Conservation (phyloP, 2,888 invertebrate species). For the Lumbricus terrestris region DNA sequence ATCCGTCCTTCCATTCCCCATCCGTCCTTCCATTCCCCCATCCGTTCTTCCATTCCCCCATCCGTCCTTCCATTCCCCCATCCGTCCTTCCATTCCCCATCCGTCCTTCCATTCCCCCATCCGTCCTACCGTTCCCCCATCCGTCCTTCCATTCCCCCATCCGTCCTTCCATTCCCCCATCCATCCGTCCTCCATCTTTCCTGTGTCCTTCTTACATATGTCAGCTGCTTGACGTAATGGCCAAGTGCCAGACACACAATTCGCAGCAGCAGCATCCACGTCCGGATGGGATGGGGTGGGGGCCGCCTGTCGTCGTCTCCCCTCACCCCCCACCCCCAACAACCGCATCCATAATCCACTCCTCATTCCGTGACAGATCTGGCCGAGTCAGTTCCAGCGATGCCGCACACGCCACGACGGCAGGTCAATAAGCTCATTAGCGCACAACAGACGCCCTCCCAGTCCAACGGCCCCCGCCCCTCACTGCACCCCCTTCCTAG, state of each 20-base stretch:
- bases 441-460: background rate
- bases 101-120: too few relatives aligned
- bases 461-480: background rate
- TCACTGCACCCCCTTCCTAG: background rate
- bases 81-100: background rate
- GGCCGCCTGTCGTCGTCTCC: background rate
- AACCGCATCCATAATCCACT: conserved; percentile 13
- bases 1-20: background rate
- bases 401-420: background rate
- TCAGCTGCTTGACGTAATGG: background rate
- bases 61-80: background rate
- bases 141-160: too few relatives aligned
- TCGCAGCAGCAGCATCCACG: too few relatives aligned
- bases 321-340: too few relatives aligned
- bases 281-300: too few relatives aligned
- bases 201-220: background rate
- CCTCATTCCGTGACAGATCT: background rate
- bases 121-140: too few relatives aligned
- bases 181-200: too few relatives aligned
- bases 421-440: conserved; percentile 17
- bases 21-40: background rate
- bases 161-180: too few relatives aligned
- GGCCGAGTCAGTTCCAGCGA: background rate
- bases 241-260: background rate
- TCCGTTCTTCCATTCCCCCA: background rate